Base-by-base conservation (phyloP, 2,888 invertebrate genomes). In the Tromatobia lineatoria region DNA sequence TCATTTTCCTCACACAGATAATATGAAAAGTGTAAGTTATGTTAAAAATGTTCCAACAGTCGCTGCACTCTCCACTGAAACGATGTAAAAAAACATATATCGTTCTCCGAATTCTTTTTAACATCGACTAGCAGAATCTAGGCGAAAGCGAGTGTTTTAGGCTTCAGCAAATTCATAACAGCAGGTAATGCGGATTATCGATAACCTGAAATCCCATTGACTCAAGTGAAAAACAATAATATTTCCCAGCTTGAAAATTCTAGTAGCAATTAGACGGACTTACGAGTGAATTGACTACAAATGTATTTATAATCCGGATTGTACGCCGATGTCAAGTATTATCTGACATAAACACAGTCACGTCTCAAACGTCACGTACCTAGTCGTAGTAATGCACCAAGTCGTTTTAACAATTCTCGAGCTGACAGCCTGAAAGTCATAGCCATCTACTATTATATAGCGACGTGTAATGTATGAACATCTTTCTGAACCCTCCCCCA, bases 361-460 rank as follows among this genome's bases (percentile, higher is more conserved):
- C 23, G 38, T 66, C 18, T 38, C 8, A 23, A 20, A 64, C 64
- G 11, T 66, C 42, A 42, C 64, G 38, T 66, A 45, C 23, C 42
- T 10, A 38, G 64, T 38, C 38, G 38, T 38, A 38, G 38, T 38
- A 10, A 7, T 23, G 64, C 64, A 66, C 64, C 64, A 23, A 61
- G 18, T 61, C 59, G 59, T 61, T 29, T 34, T n/a, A 61, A 61
- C 59, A 20, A 66, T 45, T 66, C 64, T 66, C 64, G 23, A 66
- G 42, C 29, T 38, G 64, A 66, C 38, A 66, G 42, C 42, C 13
- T 13, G 64, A 76, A 67, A 77, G 47, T 57, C 52, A 77, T 77
- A 38, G 67, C 57, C 67, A 42, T 77, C 54, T 47, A 69, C 45
- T 45, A 77, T 77, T 54, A 67, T 69, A 77, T 59, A 57, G 77